Evolutionary conservation across 2,797 vertebrate genomes (phyloP), one percentile per base, ranked within the genome.

Genomic region (Borostomias antarcticus): DNA sequence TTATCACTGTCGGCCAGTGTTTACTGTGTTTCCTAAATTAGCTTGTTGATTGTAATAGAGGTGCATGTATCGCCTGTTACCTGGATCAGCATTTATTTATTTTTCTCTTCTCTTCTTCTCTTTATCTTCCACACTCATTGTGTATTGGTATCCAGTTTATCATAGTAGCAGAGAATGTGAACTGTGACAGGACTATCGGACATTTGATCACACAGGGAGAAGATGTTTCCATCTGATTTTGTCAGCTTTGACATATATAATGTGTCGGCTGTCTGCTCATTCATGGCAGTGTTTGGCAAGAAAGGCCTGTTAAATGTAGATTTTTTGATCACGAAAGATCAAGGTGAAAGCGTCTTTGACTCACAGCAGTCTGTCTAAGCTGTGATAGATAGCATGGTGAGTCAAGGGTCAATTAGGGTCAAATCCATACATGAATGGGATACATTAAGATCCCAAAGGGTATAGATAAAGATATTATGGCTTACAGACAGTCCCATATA

Each of bases 1-100:
- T 76, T 73, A 76, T 85, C 72, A 65, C 48, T 25, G 37, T 30
- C 19, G 40, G 62, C 68, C 75, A 79, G 72, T 62, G 21, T 78
- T 76, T 82, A 71, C 75, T 40, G 30, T 28, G n/a, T 64, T 58
- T 29, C n/a, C 68, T 54, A 61, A 75, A 68, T 77, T 61, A 66
- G 25, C 32, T 13, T 28, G 60, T 60, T 64, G 60, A 61, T 5
- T 40, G 35, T 40, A 40, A 23, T n/a, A 13, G 23, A 25, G 35
- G 40, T 43, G 40, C 13, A 11, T 70, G 30, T 50, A 9, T 28
- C 43, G 32, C 52, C 43, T 23, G 32, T 11, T 21, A 32, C 37
- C 60, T 29, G 26, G 28, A 57, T 53, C 28, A 61, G 69, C 29
- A 0, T 23, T 45, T 30, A 9, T 64, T 33, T 51, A 9, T 19